phyloP scores from a whole-genome alignment of 2,888 invertebrate species.

The Ormyrus thymus region DNA sequence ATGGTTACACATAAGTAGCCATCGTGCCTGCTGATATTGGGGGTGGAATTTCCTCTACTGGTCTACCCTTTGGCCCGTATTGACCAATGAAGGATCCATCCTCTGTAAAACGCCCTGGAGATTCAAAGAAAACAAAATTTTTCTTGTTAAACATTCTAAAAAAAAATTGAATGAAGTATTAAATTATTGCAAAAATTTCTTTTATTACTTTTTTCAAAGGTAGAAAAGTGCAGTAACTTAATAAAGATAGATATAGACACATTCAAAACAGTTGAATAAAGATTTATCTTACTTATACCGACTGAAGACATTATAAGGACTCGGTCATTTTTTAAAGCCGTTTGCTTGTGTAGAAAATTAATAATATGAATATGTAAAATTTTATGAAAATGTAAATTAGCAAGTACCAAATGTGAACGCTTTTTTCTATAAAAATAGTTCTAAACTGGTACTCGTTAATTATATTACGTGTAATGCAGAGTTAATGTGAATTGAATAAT shows the following conservation, averaged over 20 bases:
- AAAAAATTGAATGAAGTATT: neutral
- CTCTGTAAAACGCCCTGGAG: conserved; percentile 92
- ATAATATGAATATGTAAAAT: too few relatives aligned
- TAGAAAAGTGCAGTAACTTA: conserved; percentile 8
- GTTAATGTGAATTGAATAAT: conserved; percentile 24
- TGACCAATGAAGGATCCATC: conserved; percentile 98
- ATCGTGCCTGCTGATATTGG: conserved; percentile 77
- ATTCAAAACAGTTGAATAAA: conserved; percentile 42
- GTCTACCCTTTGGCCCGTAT: conserved; percentile 85
- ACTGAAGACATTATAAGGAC: conserved; percentile 50
- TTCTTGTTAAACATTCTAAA: neutral
- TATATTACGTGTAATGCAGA: conserved; percentile 9
- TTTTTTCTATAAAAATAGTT: neutral
- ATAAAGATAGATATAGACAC: conserved; percentile 20
- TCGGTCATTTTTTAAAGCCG: conserved; percentile 39
- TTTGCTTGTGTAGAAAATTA: conserved; percentile 20
- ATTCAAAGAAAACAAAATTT: neutral
- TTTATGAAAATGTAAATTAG: neutral
- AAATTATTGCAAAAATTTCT: neutral
- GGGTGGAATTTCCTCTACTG: conserved; percentile 73
- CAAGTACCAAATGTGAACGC: neutral
- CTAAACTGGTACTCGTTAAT: conserved; percentile 5
- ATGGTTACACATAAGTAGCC: conserved; percentile 81
- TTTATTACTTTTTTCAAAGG: neutral
- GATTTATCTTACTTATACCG: conserved; percentile 42